These are phyloP conservation scores for Diuraphis noxia DNA, from an alignment of 1,140 invertebrate genomes.

Conservation along the genomic window DNA sequence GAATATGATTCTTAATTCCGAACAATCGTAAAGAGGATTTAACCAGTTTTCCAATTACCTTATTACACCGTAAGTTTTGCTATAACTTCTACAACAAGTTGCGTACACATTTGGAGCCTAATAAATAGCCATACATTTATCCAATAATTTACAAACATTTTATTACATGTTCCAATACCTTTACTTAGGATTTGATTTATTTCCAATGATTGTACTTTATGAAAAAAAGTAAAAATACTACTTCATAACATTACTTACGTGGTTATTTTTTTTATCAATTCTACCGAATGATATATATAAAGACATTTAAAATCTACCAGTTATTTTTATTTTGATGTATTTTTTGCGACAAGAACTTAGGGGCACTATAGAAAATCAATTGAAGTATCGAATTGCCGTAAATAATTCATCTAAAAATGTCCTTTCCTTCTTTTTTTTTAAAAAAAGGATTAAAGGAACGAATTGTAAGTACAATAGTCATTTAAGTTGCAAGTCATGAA, in stretches of 20 bases:
- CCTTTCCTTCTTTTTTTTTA: slow-evolving; percentile 3
- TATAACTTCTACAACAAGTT: slow-evolving; percentile 26
- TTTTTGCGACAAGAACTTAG: neutral
- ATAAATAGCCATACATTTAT: slow-evolving; percentile 44
- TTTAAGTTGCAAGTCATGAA: neutral
- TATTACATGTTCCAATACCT: slow-evolving; percentile 14
- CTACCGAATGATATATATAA: neutral
- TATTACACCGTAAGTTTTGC: neutral
- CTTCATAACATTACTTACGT: slow-evolving; percentile 3
- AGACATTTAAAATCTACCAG: neutral
- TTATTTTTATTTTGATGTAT: slow-evolving; percentile 16
- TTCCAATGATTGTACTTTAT: slow-evolving; percentile 11
- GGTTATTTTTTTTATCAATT: slow-evolving; percentile 13
- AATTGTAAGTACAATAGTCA: neutral
- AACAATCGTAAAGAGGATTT: neutral
- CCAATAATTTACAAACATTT: slow-evolving; percentile 25
- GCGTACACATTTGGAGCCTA: neutral
- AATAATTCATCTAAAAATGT: slow-evolving; percentile 21
- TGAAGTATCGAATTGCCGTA: neutral
- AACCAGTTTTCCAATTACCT: neutral
- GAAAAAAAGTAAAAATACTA: slow-evolving; percentile 29
- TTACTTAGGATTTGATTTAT: slow-evolving; percentile 49
- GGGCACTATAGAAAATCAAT: slow-evolving; percentile 15
- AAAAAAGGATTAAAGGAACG: neutral
- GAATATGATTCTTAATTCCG: neutral